A percentile compares a stretch with the other conserved stretches of the same genome.
phyloP scores from a whole-genome alignment of 2,113 vertebrate species.

The Caretta caretta region DNA sequence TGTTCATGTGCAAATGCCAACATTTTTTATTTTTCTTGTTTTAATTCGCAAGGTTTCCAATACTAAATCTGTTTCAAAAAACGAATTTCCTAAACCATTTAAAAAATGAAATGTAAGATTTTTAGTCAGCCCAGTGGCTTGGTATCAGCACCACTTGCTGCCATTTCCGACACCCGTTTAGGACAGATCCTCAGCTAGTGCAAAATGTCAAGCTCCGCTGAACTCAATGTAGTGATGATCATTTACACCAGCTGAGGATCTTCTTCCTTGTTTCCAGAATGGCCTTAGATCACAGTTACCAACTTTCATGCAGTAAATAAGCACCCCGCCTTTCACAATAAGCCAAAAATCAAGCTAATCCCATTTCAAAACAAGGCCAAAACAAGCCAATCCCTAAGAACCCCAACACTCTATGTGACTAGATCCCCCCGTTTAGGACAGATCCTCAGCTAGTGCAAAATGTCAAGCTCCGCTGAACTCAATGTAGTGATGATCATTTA shows the following conservation, averaged over 20 bases:
- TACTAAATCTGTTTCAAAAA: conserved; percentile 53
- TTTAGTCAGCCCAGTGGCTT: not conserved
- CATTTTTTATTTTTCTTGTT: conserved; percentile 60
- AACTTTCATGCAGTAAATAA: too few species aligned
- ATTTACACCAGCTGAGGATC: not conserved
- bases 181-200: not conserved
- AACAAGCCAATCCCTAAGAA: too few species aligned
- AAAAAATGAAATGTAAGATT: conserved; percentile 44
- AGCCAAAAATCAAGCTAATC: too few species aligned
- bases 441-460: conserved; percentile 12
- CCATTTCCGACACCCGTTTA: not conserved
- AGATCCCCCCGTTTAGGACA: not conserved
- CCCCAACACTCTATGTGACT: too few species aligned
- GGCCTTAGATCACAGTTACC: not conserved
- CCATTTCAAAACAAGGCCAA: too few species aligned
- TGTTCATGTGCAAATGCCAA: conserved; percentile 63
- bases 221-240: not conserved
- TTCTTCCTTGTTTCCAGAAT: not conserved
- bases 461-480: not conserved
- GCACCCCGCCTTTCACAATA: too few species aligned
- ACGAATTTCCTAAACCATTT: conserved; percentile 11
- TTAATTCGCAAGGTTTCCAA: conserved; percentile 60
- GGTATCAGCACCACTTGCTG: conserved; percentile 17
- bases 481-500: not conserved
- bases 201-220: conserved; percentile 14